Percentiles rank a stretch among this genome's conserved stretches.
Evolutionary conservation across 1,140 invertebrate species (phyloP).

Genomic region (Pantala flavescens): DNA sequence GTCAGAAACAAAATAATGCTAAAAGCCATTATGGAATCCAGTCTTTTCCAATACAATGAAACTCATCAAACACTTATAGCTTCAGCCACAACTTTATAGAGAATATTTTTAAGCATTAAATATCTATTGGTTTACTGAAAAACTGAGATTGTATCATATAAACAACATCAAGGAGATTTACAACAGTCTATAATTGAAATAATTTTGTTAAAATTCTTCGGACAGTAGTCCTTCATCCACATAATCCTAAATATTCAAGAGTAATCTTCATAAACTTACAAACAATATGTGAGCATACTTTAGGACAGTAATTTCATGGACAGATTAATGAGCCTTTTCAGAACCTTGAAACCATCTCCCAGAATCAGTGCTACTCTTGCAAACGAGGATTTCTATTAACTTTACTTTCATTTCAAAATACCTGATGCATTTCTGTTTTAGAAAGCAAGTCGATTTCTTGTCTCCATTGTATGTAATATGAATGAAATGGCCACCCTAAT

Average conservation of each 20-base stretch:
- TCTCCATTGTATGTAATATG: neutral
- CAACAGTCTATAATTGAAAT: neutral
- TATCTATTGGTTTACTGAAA: neutral
- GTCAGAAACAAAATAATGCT: neutral
- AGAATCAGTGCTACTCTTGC: too few relatives aligned
- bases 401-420: neutral
- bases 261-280: too few relatives aligned
- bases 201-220: neutral
- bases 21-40: neutral
- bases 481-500: neutral
- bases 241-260: neutral
- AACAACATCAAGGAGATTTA: neutral
- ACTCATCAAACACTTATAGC: neutral
- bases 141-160: neutral
- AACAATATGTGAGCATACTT: too few relatives aligned
- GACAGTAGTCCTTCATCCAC: neutral
- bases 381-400: neutral
- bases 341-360: too few relatives aligned
- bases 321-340: too few relatives aligned
- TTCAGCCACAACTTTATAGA: neutral
- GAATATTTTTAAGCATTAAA: neutral
- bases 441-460: neutral
- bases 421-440: neutral
- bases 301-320: too few relatives aligned
- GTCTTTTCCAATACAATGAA: neutral